Evolutionary conservation across 1,140 invertebrate species (phyloP).

Genomic region (Drosophila parabipectinata): DNA sequence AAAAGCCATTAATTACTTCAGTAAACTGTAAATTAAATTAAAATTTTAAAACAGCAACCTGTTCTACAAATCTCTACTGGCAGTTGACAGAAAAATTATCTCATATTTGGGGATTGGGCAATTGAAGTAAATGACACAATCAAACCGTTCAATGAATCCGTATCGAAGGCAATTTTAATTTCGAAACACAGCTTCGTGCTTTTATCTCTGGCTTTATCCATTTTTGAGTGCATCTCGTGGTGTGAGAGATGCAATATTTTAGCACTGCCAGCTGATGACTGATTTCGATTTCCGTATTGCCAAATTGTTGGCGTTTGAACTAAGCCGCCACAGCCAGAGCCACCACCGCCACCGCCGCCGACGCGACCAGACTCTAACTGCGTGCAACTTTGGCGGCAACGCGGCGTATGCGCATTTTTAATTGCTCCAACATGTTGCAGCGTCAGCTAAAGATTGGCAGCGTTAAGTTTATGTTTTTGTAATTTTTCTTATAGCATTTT

Average conservation of each 20-base stretch:
- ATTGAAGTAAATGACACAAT: slow-evolving; percentile 32
- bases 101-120: background rate
- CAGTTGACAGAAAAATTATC: background rate
- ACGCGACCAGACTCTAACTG: slow-evolving; percentile 39
- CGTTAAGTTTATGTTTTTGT: slow-evolving; percentile 18
- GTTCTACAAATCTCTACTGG: background rate
- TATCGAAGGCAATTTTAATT: slow-evolving; percentile 27
- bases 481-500: slow-evolving; percentile 8
- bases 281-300: slow-evolving; percentile 73
- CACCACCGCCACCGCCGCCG: slow-evolving; percentile 27
- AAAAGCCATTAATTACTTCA: background rate
- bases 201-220: slow-evolving; percentile 24
- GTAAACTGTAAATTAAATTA: background rate
- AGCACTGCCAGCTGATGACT: slow-evolving; percentile 51
- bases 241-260: slow-evolving; percentile 46
- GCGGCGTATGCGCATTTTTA: slow-evolving; percentile 81
- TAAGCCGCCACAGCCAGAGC: slow-evolving; percentile 31
- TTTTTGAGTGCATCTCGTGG: slow-evolving; percentile 40
- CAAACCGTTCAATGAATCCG: slow-evolving; percentile 40
- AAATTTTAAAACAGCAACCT: background rate
- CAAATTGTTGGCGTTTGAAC: slow-evolving; percentile 61
- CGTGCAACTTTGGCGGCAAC: slow-evolving; percentile 57
- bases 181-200: slow-evolving; percentile 19
- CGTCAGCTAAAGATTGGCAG: slow-evolving; percentile 64
- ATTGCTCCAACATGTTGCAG: slow-evolving; percentile 74